Evolutionary conservation across 2,888 invertebrate genomes (phyloP).

Genomic region (Crossocerus cetratus): DNA sequence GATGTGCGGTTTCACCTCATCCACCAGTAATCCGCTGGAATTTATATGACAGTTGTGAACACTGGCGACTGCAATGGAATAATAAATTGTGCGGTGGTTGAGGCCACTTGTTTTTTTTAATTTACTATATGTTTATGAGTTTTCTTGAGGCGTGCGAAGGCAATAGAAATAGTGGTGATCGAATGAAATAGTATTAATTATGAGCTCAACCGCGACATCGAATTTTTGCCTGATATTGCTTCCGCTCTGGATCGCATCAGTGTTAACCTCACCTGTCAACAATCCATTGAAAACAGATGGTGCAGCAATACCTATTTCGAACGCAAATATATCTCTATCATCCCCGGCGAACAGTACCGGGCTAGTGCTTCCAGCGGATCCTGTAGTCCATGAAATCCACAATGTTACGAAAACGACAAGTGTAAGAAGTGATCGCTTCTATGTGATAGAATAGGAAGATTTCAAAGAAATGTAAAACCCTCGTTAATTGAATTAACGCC

Average conservation of each 20-base stretch:
- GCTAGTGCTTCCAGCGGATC: no score
- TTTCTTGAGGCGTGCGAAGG: slow-evolving; percentile 26
- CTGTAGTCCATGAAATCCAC: not conserved
- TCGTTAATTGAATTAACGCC: no score
- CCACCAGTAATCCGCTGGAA: no score
- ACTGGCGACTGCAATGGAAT: slow-evolving; percentile 37
- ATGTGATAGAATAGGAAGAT: no score
- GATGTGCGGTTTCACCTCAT: no score
- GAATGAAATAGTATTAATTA: slow-evolving; percentile 27
- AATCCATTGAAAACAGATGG: slow-evolving; percentile 43
- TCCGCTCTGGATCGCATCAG: slow-evolving; percentile 49
- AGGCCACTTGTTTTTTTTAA: slow-evolving; percentile 39
- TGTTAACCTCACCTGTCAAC: slow-evolving; percentile 61
- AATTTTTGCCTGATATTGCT: slow-evolving; percentile 34
- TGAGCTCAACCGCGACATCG: slow-evolving; percentile 20
- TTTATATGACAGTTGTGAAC: no score
- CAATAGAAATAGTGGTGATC: not conserved
- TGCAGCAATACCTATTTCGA: slow-evolving; percentile 6
- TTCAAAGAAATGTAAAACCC: no score
- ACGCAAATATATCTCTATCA: not conserved
- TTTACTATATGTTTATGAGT: slow-evolving; percentile 52
- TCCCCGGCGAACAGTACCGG: not conserved
- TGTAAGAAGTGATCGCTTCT: slow-evolving; percentile 19
- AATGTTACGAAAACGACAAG: slow-evolving; percentile 1
- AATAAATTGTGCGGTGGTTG: slow-evolving; percentile 39